Base-by-base conservation (phyloP, 2,113 vertebrate genomes). In the Gymnogyps californianus region DNA sequence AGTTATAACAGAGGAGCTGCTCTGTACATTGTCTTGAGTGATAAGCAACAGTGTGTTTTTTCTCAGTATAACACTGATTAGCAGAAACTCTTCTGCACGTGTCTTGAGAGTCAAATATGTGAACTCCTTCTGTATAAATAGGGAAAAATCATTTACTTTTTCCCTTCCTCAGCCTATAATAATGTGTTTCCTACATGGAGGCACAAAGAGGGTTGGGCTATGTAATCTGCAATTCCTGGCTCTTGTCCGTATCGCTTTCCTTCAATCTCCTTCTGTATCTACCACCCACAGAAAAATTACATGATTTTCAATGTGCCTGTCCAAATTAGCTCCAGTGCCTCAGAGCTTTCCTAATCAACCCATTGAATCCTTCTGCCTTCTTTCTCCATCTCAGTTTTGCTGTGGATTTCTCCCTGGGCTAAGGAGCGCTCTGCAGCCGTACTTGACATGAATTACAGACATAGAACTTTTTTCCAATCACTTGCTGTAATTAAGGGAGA, bases 391-490 rank as follows among this genome's bases (percentile, higher is more conserved):
- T 44, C 29, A 8, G 5, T n/a, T 69, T 4, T 25, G 1, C 18
- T 67, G 38, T 55, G 75, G 10, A 9, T 71, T 81, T 66, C 19
- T 58, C 42, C 42, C 46, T 65, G 51, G 55, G 18, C 46, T 7
- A 0, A 28, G 57, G 46, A 31, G 58, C 4, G 3, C 21, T 26
- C 28, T n/a, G 42, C n/a, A 67, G 54, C 54, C 5, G 0, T 3
- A 3, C 7, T 20, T 61, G 31, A 12, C n/a, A 12, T 29, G 14
- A 62, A 10, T 40, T 57, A 31, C 44, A 47, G 54, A 5, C n/a
- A 14, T 14, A 40, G 5, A 12, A 8, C 32, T 49, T 31, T 75
- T 34, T 59, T 10, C 38, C 10, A 16, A 1, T 38, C 42, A 2
- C 10, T 66, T 46, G 8, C 42, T 93, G n/a, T 47, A 44, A 61